These are phyloP conservation scores for Nemotelus nigrinus DNA, from an alignment of 2,888 invertebrate species.

Conservation along the genomic window DNA sequence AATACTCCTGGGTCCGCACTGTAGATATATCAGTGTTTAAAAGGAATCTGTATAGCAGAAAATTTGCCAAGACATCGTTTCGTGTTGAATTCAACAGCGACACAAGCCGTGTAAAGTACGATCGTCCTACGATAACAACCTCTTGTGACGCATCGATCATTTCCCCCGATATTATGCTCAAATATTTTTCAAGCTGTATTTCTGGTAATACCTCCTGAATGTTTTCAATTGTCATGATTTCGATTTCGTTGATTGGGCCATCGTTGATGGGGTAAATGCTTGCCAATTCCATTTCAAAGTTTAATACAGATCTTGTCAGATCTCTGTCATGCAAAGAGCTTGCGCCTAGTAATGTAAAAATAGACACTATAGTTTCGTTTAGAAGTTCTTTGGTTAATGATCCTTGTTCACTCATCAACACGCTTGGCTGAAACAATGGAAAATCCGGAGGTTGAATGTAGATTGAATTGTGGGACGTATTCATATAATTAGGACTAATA, in stretches of 20 bases:
- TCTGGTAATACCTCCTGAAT: background rate
- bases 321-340: background rate
- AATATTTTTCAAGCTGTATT: slow-evolving; percentile 3
- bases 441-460: slow-evolving; percentile 10
- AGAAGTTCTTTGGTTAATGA: background rate
- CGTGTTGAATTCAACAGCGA: background rate
- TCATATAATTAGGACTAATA: background rate
- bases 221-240: background rate
- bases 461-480: slow-evolving; percentile 11
- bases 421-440: slow-evolving; percentile 19
- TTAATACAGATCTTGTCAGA: background rate
- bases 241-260: background rate
- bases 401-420: background rate
- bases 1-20: background rate
- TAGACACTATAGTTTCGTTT: background rate
- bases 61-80: slow-evolving; percentile 18
- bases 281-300: slow-evolving; percentile 27
- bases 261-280: background rate
- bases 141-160: background rate
- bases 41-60: slow-evolving; percentile 2
- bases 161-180: slow-evolving; percentile 7
- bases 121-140: background rate
- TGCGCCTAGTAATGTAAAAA: background rate
- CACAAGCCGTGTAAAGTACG: slow-evolving; percentile 6
- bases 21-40: background rate